Evolutionary conservation across 2,797 vertebrate genomes (phyloP).

Genomic region (Natrix natrix): DNA sequence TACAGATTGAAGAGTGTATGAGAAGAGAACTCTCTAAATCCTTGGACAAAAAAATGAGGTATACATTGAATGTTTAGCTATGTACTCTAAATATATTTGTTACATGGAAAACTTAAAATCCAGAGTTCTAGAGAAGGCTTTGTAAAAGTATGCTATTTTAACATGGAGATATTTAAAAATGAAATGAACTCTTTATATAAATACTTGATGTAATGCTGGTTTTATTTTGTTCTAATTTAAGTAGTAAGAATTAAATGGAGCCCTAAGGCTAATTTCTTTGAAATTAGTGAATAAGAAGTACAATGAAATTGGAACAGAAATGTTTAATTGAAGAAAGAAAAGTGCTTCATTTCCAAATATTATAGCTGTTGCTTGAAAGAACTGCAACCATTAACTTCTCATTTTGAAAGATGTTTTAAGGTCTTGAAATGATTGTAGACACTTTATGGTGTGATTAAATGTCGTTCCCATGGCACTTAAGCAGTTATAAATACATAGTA

Average conservation of each 20-base stretch:
- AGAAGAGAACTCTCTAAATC: not conserved
- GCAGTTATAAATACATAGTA: not conserved
- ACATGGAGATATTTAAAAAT: rapidly evolving
- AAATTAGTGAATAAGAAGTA: constrained; percentile 2
- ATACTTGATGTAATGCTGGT: constrained; percentile 22
- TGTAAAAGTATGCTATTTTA: not conserved
- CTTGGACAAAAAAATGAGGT: not conserved
- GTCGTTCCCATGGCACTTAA: not conserved
- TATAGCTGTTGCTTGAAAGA: not conserved
- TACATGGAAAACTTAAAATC: not conserved
- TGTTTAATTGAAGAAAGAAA: not conserved
- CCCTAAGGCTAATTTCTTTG: constrained; percentile 3
- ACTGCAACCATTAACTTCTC: not conserved
- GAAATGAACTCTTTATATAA: not conserved
- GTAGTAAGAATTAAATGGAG: not conserved
- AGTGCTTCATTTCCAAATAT: not conserved
- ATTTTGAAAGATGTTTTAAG: not conserved
- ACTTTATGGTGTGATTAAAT: not conserved
- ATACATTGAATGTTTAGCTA: not conserved
- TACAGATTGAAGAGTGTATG: not conserved
- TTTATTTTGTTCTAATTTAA: not conserved
- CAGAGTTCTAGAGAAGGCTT: not conserved
- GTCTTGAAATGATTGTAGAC: not conserved
- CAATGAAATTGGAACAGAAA: constrained; percentile 4
- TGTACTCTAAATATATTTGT: not conserved